Evolutionary conservation across 1,140 invertebrate species (phyloP), one percentile per base, ranked within the genome.

Genomic region (Drosophila sp.): DNA sequence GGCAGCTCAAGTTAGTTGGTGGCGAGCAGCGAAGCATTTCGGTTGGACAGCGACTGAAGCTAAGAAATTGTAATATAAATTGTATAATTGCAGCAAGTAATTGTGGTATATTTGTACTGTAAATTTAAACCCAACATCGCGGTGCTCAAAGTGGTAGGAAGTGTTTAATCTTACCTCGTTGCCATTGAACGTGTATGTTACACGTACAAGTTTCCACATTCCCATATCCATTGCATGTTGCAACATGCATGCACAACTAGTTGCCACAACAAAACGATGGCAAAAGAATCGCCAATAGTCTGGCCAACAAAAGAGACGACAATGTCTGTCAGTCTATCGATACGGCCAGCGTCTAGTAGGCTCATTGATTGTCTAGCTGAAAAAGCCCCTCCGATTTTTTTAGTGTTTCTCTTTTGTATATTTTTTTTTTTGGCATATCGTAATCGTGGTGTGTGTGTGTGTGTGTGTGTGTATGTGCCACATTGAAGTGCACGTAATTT

Each of bases 401-500:
- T 21, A 9, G 6, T 18, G 7, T 40, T 46, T 34, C 6, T 29
- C 1, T 29, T 18, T 18, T 18, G n/a, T n/a, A n/a, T 21, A 27
- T 40, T 36, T 25, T 69, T 32, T 21, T 21, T 76, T 69, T 48
- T 56, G 43, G 21, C 43, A 71, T 46, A 64, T n/a, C 45, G 57
- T 45, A 59, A 72, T 59, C 9, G 54, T 32, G 46, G 29, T 16
- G 16, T 50, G 8, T 21, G 36, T 27, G 32, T 21, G 40, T 58
- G n/a, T 64, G 41, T 64, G 16, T 58, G 62, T 67, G 50, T 62
- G 53, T 74, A 61, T 76, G 79, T 70, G 80, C 72, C 80, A 76
- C 76, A 82, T 82, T 63, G 66, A 51, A 61, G 71, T 87, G 61
- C 59, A 84, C 69, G 78, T 78, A 77, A 81, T 81, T 87, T 86